Conservation (phyloP, 2,113 vertebrate species). For the Entelurus aequoreus region DNA sequence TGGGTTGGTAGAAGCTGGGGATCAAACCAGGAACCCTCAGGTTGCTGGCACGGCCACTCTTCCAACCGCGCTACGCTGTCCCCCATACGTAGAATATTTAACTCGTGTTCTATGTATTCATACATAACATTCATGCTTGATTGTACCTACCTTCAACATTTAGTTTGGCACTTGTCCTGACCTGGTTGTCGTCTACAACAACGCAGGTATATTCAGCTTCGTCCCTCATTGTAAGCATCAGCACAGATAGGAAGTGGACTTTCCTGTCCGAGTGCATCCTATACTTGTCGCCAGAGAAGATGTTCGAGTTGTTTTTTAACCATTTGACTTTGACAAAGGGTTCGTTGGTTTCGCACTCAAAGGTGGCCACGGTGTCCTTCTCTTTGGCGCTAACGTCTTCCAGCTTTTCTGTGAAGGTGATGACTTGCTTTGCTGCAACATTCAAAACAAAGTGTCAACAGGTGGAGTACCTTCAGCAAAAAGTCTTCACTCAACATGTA, state of each 20-base stretch:
- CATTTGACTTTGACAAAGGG: conserved; percentile 97
- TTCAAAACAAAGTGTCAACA: neutral
- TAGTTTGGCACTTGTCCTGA: conserved; percentile 85
- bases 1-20: no score
- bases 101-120: neutral
- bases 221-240: conserved; percentile 80
- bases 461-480: neutral
- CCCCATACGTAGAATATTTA: no score
- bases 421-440: conserved; percentile 81
- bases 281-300: conserved; percentile 91
- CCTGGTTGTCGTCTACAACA: conserved; percentile 77
- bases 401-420: conserved; percentile 84
- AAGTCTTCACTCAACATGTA: neutral
- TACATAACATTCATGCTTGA: no score
- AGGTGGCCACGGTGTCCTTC: conserved; percentile 92
- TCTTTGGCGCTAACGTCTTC: conserved; percentile 85
- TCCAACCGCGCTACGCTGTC: no score
- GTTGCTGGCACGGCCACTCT: no score
- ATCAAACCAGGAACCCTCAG: no score
- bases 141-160: conserved; percentile 84
- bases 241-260: conserved; percentile 91
- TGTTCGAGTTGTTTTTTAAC: conserved; percentile 84
- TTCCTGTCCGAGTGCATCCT: conserved; percentile 96
- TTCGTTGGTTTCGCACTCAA: conserved; percentile 97
- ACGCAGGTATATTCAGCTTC: conserved; percentile 84